These are phyloP conservation scores for Eurytoma adleriae DNA, from an alignment of 2,888 invertebrate species.

Conservation along the genomic window DNA sequence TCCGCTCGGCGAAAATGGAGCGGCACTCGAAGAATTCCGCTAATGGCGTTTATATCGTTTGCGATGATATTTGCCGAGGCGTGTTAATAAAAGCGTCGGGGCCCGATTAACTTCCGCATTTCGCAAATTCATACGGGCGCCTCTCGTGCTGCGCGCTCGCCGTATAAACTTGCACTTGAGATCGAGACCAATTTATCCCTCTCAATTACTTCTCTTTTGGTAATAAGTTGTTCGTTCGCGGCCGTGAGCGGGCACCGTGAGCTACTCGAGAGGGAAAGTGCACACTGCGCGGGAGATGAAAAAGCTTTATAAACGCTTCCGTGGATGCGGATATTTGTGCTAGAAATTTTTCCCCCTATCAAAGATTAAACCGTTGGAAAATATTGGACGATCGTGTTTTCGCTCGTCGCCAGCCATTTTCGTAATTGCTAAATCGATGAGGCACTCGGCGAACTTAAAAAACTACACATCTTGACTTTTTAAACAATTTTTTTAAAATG, in stretches of 20 bases:
- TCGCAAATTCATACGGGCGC: background rate
- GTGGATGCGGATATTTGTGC: background rate
- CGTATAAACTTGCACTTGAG: background rate
- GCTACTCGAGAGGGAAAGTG: conserved; percentile 13
- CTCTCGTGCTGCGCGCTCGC: background rate
- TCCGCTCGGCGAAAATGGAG: background rate
- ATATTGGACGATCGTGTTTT: background rate
- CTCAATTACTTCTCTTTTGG: conserved; percentile 15
- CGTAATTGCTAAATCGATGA: too few relatives aligned
- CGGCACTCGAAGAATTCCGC: background rate
- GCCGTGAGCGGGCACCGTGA: background rate
- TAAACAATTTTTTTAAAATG: too few relatives aligned
- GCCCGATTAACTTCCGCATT: conserved; percentile 13
- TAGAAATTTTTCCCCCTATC: background rate
- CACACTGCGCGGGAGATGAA: background rate
- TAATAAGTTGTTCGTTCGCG: conserved; percentile 16
- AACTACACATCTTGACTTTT: too few relatives aligned
- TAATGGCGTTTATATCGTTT: conserved; percentile 3
- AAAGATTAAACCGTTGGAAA: background rate
- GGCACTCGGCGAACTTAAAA: too few relatives aligned
- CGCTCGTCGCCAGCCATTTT: background rate
- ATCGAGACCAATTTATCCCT: conserved; percentile 22
- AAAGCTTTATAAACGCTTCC: conserved; percentile 5
- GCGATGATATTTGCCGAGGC: background rate
- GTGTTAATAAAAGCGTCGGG: background rate